Percentiles rank a stretch among this genome's conserved stretches.
phyloP scores from a whole-genome alignment of 2,797 vertebrate genomes.

The Octomys mimax region DNA sequence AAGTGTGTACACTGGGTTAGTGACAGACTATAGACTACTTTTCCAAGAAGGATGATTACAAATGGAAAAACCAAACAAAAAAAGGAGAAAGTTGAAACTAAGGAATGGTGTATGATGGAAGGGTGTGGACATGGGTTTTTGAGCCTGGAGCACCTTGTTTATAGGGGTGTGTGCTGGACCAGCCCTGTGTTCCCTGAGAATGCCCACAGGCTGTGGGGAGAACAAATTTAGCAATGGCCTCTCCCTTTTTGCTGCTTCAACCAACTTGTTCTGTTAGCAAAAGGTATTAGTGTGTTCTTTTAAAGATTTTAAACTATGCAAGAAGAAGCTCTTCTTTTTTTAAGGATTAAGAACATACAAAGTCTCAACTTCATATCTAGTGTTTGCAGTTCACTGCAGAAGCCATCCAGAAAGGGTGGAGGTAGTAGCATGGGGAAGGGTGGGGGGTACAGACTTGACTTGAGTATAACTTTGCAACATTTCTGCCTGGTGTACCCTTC shows the following conservation, averaged over 20 bases:
- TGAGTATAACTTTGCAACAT: not conserved
- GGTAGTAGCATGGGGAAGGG: not conserved
- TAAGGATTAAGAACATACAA: constrained; percentile 64
- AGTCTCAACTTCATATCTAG: constrained; percentile 25
- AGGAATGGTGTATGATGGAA: constrained; percentile 45
- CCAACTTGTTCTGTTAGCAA: constrained; percentile 64
- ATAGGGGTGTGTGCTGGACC: constrained; percentile 14
- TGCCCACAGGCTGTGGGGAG: constrained; percentile 33
- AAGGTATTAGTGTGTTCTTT: constrained; percentile 72
- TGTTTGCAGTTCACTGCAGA: constrained; percentile 56
- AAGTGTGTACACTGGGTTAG: not conserved
- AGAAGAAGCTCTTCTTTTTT: constrained; percentile 40
- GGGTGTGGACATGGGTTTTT: constrained; percentile 58
- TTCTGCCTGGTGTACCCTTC: not conserved
- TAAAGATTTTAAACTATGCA: constrained; percentile 62
- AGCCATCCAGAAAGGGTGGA: constrained; percentile 21
- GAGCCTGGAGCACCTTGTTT: constrained; percentile 48
- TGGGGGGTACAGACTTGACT: not conserved
- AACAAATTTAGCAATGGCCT: constrained; percentile 72
- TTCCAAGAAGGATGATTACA: constrained; percentile 9
- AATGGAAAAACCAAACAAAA: not conserved
- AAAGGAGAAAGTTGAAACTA: constrained; percentile 60
- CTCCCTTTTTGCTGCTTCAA: constrained; percentile 73
- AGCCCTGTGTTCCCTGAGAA: constrained; percentile 42
- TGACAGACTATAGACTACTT: not conserved